Percentiles rank a stretch among this genome's conserved stretches.
Conservation (phyloP, 2,888 invertebrate genomes). For the Alloplasta piceator region DNA sequence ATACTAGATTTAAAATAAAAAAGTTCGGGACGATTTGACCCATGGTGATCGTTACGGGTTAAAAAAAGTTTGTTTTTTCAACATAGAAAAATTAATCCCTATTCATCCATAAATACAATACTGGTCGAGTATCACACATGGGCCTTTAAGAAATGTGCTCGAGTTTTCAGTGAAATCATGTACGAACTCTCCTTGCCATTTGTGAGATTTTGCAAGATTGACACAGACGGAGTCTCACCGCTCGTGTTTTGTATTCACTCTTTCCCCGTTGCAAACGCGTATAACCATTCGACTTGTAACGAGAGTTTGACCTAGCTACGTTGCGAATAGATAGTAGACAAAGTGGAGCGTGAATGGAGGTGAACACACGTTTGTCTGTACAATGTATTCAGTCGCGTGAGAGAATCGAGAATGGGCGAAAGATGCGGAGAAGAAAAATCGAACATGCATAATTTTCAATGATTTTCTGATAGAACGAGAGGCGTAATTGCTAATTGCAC, state of each 20-base stretch:
- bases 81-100: too few relatives aligned
- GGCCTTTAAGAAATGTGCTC: not conserved
- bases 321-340: conserved; percentile 24
- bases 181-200: conserved; percentile 24
- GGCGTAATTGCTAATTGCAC: too few relatives aligned
- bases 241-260: conserved; percentile 6
- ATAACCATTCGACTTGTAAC: conserved; percentile 4
- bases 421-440: conserved; percentile 1
- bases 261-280: not conserved
- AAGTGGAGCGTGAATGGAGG: conserved; percentile 25
- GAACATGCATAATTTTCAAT: not conserved
- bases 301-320: conserved; percentile 38
- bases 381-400: conserved; percentile 50
- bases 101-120: too few relatives aligned
- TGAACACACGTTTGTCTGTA: not conserved
- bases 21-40: too few relatives aligned
- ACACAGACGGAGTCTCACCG: conserved; percentile 12
- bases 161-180: conserved; percentile 24
- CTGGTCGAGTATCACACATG: too few relatives aligned
- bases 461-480: too few relatives aligned
- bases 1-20: too few relatives aligned
- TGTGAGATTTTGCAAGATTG: conserved; percentile 57
- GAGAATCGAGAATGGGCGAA: conserved; percentile 48
- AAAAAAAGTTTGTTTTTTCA: too few relatives aligned
- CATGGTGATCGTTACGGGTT: too few relatives aligned